Evolutionary conservation across 2,113 vertebrate genomes (phyloP), one percentile per base, ranked within the genome.

Genomic region (Phycodurus eques): DNA sequence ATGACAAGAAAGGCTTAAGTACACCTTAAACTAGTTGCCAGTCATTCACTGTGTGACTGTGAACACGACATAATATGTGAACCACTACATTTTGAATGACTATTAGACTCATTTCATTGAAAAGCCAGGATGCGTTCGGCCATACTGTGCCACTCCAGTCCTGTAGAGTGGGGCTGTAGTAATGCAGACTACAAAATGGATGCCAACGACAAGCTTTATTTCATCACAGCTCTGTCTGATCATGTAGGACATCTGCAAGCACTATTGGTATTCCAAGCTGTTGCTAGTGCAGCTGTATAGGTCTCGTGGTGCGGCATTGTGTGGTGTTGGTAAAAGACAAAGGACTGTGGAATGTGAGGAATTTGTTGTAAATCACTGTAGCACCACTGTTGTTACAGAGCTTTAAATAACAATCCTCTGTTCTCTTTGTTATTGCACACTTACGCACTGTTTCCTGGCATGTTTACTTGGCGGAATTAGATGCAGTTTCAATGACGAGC

Each of bases 231-330:
- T 17, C 49, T 51, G n/a, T 54, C 53, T n/a, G 53, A 54, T 11
- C 8, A 22, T 56, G 53, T 3, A n/a, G 53, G 8, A 54, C 75
- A 73, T 84, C 77, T 47, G n/a, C 73, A 59, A 22, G 47, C 62
- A 9, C 43, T 74, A 79, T 92, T 88, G 77, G 88, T 88, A 90
- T 91, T 90, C 87, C 85, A 80, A 70, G 68, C 76, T 42, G 75
- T 54, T 42, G 77, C 83, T 61, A 73, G 66, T 78, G 80, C 88
- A 67, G 80, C 75, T 76, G 77, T 85, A 80, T 79, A 63, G 72
- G 67, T 74, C 74, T 76, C 72, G 70, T 79, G 77, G 70, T 80
- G 72, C 73, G 72, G 73, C 71, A 77, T 80, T 72, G 76, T 63
- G 12, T 69, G 68, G 70, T 33, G 33, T 17, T 43, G 2, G 19